phyloP scores from a whole-genome alignment of 2,797 vertebrate species.

The Peromyscus melanophrys region DNA sequence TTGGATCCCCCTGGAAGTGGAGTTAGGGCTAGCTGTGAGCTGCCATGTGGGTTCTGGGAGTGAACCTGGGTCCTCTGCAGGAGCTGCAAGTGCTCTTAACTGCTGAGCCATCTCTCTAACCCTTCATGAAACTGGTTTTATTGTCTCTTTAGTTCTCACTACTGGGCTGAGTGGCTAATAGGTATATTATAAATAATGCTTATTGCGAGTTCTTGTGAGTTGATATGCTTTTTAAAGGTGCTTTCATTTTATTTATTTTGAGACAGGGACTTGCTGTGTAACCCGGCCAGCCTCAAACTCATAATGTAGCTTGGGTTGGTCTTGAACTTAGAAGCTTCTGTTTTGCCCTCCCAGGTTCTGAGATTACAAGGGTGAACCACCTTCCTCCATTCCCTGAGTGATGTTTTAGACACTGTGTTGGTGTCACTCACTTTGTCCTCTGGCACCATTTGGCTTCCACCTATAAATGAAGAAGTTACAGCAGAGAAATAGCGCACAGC shows the following conservation, averaged over 20 bases:
- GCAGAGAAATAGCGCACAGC: neutral
- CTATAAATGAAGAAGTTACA: conserved; percentile 22
- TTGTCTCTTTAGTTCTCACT: conserved; percentile 30
- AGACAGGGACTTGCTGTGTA: neutral
- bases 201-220: neutral
- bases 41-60: neutral
- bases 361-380: neutral
- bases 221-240: neutral
- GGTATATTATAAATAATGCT: neutral
- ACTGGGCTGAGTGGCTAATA: conserved; percentile 1
- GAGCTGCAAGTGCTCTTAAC: neutral
- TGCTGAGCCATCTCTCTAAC: neutral
- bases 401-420: conserved; percentile 29
- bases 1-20: neutral
- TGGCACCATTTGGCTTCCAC: conserved; percentile 17
- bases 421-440: conserved; percentile 56
- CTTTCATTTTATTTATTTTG: neutral
- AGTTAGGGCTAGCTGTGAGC: neutral
- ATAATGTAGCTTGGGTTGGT: neutral
- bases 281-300: neutral
- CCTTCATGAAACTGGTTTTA: conserved; percentile 36
- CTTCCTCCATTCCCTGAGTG: neutral
- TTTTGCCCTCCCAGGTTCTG: neutral
- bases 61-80: neutral
- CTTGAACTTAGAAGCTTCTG: neutral